phyloP scores from a whole-genome alignment of 2,797 vertebrate species.

The Helostoma temminkii region DNA sequence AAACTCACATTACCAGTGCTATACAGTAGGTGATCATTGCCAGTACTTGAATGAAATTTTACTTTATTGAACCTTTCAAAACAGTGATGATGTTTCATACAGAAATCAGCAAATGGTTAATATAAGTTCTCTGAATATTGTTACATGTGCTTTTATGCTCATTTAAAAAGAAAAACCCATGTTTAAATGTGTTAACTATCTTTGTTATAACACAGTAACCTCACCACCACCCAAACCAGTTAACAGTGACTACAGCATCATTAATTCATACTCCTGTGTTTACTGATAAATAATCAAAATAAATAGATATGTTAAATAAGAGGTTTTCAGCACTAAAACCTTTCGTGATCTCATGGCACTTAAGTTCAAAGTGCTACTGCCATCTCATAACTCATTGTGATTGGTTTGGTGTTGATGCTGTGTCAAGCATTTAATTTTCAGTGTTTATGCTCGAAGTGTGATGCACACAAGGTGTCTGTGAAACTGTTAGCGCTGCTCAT shows the following conservation, averaged over 20 bases:
- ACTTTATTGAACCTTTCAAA: slow-evolving; percentile 54
- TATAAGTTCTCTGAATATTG: slow-evolving; percentile 47
- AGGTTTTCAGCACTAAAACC: slow-evolving; percentile 23
- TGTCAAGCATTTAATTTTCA: slow-evolving; percentile 27
- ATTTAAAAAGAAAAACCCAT: slow-evolving; percentile 47
- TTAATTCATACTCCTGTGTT: slow-evolving; percentile 41
- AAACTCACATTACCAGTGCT: slow-evolving; percentile 71
- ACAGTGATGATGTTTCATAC: slow-evolving; percentile 49
- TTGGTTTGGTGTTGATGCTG: slow-evolving; percentile 6
- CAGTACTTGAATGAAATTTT: slow-evolving; percentile 44
- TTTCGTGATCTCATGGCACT: background rate
- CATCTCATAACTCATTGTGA: slow-evolving; percentile 26
- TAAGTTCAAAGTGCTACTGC: slow-evolving; percentile 42
- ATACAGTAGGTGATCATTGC: slow-evolving; percentile 64
- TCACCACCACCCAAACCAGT: slow-evolving; percentile 34
- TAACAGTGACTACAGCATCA: slow-evolving; percentile 27
- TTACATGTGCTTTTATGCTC: slow-evolving; percentile 58
- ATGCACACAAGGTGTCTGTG: slow-evolving; percentile 45
- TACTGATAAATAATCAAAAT: slow-evolving; percentile 35
- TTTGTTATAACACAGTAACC: slow-evolving; percentile 51
- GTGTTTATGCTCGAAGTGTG: slow-evolving; percentile 37
- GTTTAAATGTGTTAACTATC: slow-evolving; percentile 35
- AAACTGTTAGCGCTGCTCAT: slow-evolving; percentile 1
- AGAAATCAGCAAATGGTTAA: slow-evolving; percentile 39
- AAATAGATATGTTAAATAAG: slow-evolving; percentile 15